A percentile compares a stretch with the other conserved stretches of the same genome.
Conservation (phyloP, 2,113 vertebrate species). For the Prochilodus magdalenae region DNA sequence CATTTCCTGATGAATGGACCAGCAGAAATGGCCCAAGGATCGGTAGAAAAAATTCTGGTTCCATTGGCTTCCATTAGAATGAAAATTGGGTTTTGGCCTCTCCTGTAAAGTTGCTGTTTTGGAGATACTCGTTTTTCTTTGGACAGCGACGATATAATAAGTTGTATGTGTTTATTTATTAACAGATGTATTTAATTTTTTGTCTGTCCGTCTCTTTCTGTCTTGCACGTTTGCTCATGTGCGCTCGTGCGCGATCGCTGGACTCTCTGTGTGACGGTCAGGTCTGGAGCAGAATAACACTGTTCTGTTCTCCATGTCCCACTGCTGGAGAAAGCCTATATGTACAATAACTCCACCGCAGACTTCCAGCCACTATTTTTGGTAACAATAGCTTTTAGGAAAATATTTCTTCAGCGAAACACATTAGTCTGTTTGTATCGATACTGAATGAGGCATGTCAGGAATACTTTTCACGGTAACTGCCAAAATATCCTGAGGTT, state of each 20-base stretch:
- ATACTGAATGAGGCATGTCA: constrained; percentile 59
- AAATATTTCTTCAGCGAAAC: constrained; percentile 56
- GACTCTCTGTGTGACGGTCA: constrained; percentile 39
- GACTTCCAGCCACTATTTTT: constrained; percentile 32
- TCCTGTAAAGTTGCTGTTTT: too few relatives aligned
- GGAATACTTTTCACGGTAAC: constrained; percentile 28
- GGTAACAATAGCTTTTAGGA: constrained; percentile 56
- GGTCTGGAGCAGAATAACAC: constrained; percentile 43
- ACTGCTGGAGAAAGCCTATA: constrained; percentile 43
- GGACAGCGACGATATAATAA: too few relatives aligned
- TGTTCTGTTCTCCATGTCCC: constrained; percentile 24
- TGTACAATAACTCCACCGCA: constrained; percentile 24
- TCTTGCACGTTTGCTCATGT: too few relatives aligned
- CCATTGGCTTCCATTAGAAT: too few relatives aligned
- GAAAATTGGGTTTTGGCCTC: too few relatives aligned
- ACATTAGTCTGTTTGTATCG: constrained; percentile 49
- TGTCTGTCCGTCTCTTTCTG: too few relatives aligned
- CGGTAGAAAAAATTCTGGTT: too few relatives aligned
- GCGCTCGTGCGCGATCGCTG: background rate
- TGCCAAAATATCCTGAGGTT: constrained; percentile 31
- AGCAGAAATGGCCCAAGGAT: too few relatives aligned
- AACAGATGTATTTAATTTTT: too few relatives aligned
- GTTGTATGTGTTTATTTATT: too few relatives aligned
- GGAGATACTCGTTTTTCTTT: too few relatives aligned
- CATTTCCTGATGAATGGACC: too few relatives aligned